These are phyloP conservation scores for Nemurella pictetii DNA, from an alignment of 2,888 invertebrate species.

Conservation along the genomic window DNA sequence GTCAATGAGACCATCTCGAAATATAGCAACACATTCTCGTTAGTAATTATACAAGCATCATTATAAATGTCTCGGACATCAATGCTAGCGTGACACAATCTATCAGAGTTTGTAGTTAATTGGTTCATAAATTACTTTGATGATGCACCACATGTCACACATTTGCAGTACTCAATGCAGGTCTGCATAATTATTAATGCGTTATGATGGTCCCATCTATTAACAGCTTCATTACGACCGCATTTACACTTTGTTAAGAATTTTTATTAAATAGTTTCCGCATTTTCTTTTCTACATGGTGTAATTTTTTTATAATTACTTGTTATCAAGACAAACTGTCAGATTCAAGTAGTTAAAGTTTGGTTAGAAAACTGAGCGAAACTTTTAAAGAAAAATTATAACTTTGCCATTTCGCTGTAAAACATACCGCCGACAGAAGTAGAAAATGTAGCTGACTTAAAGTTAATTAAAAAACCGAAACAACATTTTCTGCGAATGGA, in stretches of 20 bases:
- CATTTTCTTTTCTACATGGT: neutral
- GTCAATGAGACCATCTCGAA: neutral
- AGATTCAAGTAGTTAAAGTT: neutral
- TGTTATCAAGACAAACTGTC: neutral
- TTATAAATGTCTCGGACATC: constrained; percentile 1
- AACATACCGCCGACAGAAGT: neutral
- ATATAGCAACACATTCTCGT: neutral
- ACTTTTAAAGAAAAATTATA: neutral
- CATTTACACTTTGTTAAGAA: neutral
- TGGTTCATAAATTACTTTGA: constrained; percentile 19
- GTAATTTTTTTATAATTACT: neutral
- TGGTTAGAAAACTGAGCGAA: neutral
- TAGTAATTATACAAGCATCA: neutral
- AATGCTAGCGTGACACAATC: constrained; percentile 12
- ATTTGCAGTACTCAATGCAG: neutral
- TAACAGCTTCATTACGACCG: neutral
- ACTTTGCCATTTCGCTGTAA: neutral
- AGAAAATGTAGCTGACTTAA: neutral
- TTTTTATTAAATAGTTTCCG: neutral
- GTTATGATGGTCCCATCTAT: neutral
- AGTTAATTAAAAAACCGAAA: constrained; percentile 16
- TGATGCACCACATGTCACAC: constrained; percentile 1
- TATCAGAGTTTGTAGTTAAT: constrained; percentile 20
- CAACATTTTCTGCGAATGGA: neutral
- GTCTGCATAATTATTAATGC: neutral